A percentile compares a stretch with the other conserved stretches of the same genome.
These are phyloP conservation scores for Podilymbus podiceps DNA, from an alignment of 2,113 vertebrate genomes.

Conservation along the genomic window DNA sequence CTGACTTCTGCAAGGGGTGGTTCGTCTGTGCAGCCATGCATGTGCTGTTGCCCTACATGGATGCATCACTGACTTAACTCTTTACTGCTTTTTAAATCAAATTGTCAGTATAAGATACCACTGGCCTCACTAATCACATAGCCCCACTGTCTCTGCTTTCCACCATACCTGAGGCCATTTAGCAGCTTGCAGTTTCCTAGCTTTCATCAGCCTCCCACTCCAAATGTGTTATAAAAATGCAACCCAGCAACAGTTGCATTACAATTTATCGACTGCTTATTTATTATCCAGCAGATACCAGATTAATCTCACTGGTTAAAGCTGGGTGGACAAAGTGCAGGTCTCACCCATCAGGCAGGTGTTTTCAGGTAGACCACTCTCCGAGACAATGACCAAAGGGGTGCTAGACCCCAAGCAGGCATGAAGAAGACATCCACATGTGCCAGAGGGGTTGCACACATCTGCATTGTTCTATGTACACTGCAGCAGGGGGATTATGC, in stretches of 20 bases:
- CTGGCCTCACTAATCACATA: not conserved
- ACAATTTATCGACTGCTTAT: not conserved
- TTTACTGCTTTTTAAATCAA: not conserved
- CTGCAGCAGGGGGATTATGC: not conserved
- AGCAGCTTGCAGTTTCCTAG: not conserved
- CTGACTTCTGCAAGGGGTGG: not conserved
- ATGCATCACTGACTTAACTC: not conserved
- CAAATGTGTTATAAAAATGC: not conserved
- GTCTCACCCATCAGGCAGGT: not conserved
- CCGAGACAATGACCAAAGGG: not conserved
- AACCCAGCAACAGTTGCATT: not conserved
- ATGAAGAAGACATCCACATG: not conserved
- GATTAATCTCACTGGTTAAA: not conserved
- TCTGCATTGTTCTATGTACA: not conserved
- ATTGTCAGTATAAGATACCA: not conserved
- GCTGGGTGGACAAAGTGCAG: not conserved
- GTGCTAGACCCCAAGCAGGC: not conserved
- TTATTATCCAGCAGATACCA: not conserved
- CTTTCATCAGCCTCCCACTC: accelerated
- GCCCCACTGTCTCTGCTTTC: not conserved
- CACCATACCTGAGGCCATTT: not conserved
- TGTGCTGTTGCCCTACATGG: not conserved
- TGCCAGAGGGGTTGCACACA: not conserved
- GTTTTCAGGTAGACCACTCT: not conserved
- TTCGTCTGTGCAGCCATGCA: not conserved